Evolutionary conservation across 2,797 vertebrate species (phyloP).

Genomic region (Parauchenoglanis punctatus): DNA sequence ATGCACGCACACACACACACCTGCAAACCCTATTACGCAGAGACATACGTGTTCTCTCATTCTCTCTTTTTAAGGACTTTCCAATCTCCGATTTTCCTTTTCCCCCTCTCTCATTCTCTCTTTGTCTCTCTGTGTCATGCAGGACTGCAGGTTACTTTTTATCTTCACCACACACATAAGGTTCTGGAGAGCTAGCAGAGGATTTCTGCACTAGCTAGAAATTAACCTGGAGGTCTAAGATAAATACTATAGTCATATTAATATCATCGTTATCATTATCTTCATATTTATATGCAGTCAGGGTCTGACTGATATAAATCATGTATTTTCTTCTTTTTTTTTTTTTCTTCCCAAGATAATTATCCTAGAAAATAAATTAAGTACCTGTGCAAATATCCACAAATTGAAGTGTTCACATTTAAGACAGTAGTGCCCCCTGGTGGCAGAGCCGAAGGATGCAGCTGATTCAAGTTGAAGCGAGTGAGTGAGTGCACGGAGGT

Average conservation of each 20-base stretch:
- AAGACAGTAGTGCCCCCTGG: slow-evolving; percentile 82
- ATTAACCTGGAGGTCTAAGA: slow-evolving; percentile 86
- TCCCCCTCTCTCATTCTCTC: slow-evolving; percentile 26
- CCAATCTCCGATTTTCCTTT: background rate
- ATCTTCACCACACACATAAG: slow-evolving; percentile 78
- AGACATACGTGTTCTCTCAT: slow-evolving; percentile 29
- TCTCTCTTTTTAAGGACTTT: background rate
- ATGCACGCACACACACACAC: slow-evolving; percentile 29
- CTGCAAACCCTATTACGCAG: slow-evolving; percentile 37
- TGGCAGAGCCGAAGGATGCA: slow-evolving; percentile 79
- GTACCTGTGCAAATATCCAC: slow-evolving; percentile 87
- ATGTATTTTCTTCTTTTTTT: slow-evolving; percentile 67
- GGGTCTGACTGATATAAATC: slow-evolving; percentile 80
- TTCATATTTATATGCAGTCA: slow-evolving; percentile 75
- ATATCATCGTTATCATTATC: slow-evolving; percentile 48
- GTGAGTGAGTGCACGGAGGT: slow-evolving; percentile 73
- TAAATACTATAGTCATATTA: slow-evolving; percentile 84
- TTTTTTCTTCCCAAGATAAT: slow-evolving; percentile 62
- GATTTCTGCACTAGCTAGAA: slow-evolving; percentile 82
- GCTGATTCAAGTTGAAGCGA: slow-evolving; percentile 84
- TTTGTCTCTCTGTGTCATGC: slow-evolving; percentile 74
- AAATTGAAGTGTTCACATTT: slow-evolving; percentile 87
- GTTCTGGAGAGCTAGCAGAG: slow-evolving; percentile 78
- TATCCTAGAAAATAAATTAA: slow-evolving; percentile 86
- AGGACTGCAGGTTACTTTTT: slow-evolving; percentile 78